Evolutionary conservation across 1,140 invertebrate genomes (phyloP), one percentile per base, ranked within the genome.

Genomic region (Centruroides sculpturatus): DNA sequence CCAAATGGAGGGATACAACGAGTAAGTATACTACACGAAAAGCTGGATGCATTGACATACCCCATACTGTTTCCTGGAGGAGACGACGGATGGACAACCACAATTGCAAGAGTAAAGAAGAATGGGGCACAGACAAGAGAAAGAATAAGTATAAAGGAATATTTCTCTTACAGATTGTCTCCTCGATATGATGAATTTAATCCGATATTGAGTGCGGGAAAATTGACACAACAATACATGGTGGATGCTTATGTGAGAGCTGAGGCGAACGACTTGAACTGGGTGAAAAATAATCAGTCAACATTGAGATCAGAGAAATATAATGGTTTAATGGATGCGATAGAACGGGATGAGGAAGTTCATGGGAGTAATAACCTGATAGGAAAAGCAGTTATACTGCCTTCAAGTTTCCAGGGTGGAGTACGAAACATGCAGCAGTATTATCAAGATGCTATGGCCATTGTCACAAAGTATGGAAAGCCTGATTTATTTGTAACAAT

Each of bases 401-500:
- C 66, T 5, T 65, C 56, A 4, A 36, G 47, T 51, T 67, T 68
- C 41, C 11, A 51, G 23, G 63, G 59, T 23, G 49, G 57, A n/a
- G 63, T 54, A 3, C 34, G 66, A 46, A 41, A 64, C 12, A 63
- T 65, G 61, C 46, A 48, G 3, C 47, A 66, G 13, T 55, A 66
- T 6, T 63, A 55, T 34, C 66, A 74, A 59, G 72, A 73, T 63
- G 58, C 66, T 13, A 72, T 75, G 71, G 59, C 68, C 7, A 59
- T 70, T 52, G 72, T 73, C 8, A 23, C 60, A 13, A 55, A 64
- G 49, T 73, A 57, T 66, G 76, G 76, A 10, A 64, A 65, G 47
- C 74, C 76, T n/a, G 70, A 72, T 62, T 57, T 77, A 1, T 78
- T 78, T 63, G 67, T 77, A 11, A 78, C 76, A 12, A 64, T 77